Percentiles rank a stretch among this genome's conserved stretches.
Conservation (phyloP, 2,113 vertebrate species). For the Tychaedon coryphoeus region DNA sequence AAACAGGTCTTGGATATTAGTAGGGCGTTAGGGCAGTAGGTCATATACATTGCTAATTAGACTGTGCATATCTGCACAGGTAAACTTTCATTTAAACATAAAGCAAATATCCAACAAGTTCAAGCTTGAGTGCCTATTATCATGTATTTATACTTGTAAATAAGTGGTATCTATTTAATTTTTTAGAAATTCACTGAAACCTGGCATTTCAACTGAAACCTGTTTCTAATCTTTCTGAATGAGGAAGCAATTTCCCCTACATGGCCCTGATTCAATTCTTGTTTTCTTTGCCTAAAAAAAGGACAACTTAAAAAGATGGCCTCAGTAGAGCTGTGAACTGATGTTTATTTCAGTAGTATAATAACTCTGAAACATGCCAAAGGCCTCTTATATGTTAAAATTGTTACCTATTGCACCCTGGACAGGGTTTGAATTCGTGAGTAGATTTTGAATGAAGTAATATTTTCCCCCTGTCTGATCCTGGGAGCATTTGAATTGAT, state of each 20-base stretch:
- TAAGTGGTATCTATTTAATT: background rate
- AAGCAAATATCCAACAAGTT: background rate
- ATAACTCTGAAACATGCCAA: conserved; percentile 24
- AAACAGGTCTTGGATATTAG: background rate
- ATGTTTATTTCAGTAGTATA: conserved; percentile 38
- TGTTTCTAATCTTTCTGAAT: conserved; percentile 51
- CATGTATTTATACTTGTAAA: background rate
- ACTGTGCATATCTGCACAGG: background rate
- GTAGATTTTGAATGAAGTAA: conserved; percentile 23
- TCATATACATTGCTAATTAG: background rate
- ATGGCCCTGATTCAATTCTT: conserved; percentile 11
- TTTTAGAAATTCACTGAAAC: background rate
- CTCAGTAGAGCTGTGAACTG: conserved; percentile 5
- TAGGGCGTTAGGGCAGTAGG: background rate
- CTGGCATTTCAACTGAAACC: background rate
- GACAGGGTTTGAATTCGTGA: conserved; percentile 13
- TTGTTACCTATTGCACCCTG: conserved; percentile 46
- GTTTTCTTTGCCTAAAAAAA: conserved; percentile 33
- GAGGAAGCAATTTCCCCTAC: conserved; percentile 44
- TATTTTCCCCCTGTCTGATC: conserved; percentile 8
- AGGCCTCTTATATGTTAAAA: background rate
- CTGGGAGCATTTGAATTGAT: conserved; percentile 21
- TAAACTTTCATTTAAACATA: background rate
- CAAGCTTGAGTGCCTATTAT: background rate
- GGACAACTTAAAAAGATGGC: conserved; percentile 26